Evolutionary conservation across 2,888 invertebrate genomes (phyloP).

Genomic region (Heliconius erato): DNA sequence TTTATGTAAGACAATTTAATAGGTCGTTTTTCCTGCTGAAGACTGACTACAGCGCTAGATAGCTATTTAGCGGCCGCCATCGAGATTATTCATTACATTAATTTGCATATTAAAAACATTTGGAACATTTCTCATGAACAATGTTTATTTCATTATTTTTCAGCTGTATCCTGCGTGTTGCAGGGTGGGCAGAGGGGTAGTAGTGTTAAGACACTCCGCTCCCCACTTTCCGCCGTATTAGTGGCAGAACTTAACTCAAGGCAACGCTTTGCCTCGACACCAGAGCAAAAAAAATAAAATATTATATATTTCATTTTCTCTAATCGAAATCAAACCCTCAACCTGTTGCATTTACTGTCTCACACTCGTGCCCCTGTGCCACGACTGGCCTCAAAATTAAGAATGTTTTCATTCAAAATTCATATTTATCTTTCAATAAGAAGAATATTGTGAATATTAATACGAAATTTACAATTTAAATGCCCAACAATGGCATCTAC

Average conservation of each 20-base stretch:
- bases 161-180: too few species aligned
- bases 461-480: conserved; percentile 5
- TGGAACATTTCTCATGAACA: background rate
- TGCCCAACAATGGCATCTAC: background rate
- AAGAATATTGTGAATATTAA: background rate
- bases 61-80: conserved; percentile 20
- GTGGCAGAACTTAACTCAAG: too few species aligned
- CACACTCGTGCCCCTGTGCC: too few species aligned
- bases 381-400: background rate
- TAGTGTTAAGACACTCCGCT: too few species aligned
- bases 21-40: conserved; percentile 15
- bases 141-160: background rate
- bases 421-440: conserved; percentile 2
- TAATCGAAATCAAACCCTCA: too few species aligned
- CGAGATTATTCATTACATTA: conserved; percentile 1
- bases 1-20: conserved; percentile 9
- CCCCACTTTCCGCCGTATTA: too few species aligned
- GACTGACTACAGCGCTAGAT: conserved; percentile 1
- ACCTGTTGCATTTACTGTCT: too few species aligned
- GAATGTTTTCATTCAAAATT: background rate
- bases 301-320: too few species aligned
- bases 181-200: too few species aligned
- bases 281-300: too few species aligned
- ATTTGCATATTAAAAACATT: conserved; percentile 6
- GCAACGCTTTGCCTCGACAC: too few species aligned